Conservation (phyloP, 2,888 invertebrate genomes). For the Fabriciana adippe region DNA sequence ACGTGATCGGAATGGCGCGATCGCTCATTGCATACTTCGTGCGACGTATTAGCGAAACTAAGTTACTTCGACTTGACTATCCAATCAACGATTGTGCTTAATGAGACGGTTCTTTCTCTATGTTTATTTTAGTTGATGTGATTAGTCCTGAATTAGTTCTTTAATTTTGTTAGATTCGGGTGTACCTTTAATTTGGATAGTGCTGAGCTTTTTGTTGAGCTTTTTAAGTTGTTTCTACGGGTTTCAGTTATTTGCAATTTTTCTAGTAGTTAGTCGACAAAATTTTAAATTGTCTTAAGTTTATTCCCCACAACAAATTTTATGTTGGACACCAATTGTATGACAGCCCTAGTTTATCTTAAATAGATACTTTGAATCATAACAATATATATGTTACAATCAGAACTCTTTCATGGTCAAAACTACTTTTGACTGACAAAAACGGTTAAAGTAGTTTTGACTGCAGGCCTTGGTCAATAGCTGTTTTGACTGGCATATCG, state of each 20-base stretch:
- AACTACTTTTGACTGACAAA: no score
- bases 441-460: no score
- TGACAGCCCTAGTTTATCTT: background rate
- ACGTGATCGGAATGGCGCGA: conserved; percentile 71
- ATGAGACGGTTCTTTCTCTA: conserved; percentile 53
- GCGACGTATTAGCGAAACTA: conserved; percentile 62
- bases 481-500: no score
- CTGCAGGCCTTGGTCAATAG: no score
- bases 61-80: conserved; percentile 71
- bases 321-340: no score
- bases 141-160: conserved; percentile 30
- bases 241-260: background rate
- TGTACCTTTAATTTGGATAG: conserved; percentile 15
- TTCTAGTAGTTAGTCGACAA: background rate
- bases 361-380: background rate
- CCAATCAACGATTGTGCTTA: conserved; percentile 70
- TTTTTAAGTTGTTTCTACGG: background rate
- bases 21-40: conserved; percentile 60
- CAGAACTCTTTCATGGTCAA: no score
- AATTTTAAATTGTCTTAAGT: no score
- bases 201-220: background rate
- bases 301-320: no score
- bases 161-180: conserved; percentile 14
- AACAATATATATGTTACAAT: no score
- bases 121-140: conserved; percentile 40